A percentile compares a stretch with the other conserved stretches of the same genome.
Conservation (phyloP, 2,113 vertebrate species). For the Channa maculata region DNA sequence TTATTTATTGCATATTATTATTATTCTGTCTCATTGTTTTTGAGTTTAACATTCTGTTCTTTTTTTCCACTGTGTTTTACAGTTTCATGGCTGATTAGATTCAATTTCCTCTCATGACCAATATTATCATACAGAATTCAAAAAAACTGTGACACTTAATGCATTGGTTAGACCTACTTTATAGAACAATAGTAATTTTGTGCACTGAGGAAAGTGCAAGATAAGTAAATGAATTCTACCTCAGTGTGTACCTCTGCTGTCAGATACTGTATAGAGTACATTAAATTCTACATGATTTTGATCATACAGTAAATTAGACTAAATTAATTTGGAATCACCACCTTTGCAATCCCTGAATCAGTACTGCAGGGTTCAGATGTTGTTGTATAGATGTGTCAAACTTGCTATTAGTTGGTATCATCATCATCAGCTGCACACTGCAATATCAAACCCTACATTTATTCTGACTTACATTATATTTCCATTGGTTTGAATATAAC, state of each 20-base stretch:
- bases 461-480: no score
- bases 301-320: constrained; percentile 11
- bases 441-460: no score
- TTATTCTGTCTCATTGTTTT: constrained; percentile 48
- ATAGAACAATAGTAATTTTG: constrained; percentile 21
- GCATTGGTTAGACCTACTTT: constrained; percentile 7
- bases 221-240: constrained; percentile 2
- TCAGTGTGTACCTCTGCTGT: neutral
- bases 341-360: neutral
- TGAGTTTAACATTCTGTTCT: constrained; percentile 25
- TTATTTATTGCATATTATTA: constrained; percentile 26
- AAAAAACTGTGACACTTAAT: neutral
- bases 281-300: constrained; percentile 2
- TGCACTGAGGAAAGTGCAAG: constrained; percentile 3
- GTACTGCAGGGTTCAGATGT: neutral
- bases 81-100: constrained; percentile 25
- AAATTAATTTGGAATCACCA: neutral
- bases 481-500: neutral
- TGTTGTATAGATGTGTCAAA: neutral
- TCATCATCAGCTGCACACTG: no score
- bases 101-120: constrained; percentile 25
- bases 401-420: no score
- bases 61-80: constrained; percentile 34
- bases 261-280: neutral
- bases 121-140: constrained; percentile 9